These are phyloP conservation scores for Hedya salicella DNA, from an alignment of 2,888 invertebrate genomes.

Conservation along the genomic window DNA sequence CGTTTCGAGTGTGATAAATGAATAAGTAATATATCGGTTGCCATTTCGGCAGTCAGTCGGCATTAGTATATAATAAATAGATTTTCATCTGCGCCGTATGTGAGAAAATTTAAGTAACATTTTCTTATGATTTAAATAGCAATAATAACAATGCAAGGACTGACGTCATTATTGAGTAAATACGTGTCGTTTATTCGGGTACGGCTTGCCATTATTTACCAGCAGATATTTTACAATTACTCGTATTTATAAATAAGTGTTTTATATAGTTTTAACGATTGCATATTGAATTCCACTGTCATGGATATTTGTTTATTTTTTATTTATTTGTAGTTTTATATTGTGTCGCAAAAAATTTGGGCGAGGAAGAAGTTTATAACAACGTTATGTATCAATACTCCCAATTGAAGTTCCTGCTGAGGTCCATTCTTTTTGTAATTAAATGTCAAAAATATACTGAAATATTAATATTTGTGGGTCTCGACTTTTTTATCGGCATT, in stretches of 20 bases:
- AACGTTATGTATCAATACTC: background rate
- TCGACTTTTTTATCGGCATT: too few species aligned
- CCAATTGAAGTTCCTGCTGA: too few species aligned
- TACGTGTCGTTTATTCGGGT: conserved; percentile 23
- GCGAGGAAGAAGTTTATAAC: background rate
- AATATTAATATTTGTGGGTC: too few species aligned
- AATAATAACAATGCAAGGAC: background rate
- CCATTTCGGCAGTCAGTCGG: too few species aligned
- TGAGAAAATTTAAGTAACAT: background rate
- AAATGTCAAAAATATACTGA: too few species aligned
- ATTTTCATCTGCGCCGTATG: too few species aligned
- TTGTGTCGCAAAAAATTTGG: conserved; percentile 43
- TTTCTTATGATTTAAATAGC: conserved; percentile 15
- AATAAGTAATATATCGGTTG: too few species aligned
- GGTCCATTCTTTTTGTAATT: too few species aligned
- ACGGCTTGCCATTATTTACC: conserved; percentile 41
- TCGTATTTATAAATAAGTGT: conserved; percentile 34
- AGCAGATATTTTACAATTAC: conserved; percentile 35
- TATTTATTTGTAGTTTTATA: conserved; percentile 43
- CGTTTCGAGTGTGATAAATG: too few species aligned
- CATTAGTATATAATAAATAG: too few species aligned
- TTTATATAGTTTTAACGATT: conserved; percentile 43
- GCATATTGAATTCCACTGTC: conserved; percentile 49
- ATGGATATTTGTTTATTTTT: conserved; percentile 35
- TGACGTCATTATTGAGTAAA: conserved; percentile 26